phyloP scores from a whole-genome alignment of 2,797 vertebrate species.

The Halcyon chelicuti region DNA sequence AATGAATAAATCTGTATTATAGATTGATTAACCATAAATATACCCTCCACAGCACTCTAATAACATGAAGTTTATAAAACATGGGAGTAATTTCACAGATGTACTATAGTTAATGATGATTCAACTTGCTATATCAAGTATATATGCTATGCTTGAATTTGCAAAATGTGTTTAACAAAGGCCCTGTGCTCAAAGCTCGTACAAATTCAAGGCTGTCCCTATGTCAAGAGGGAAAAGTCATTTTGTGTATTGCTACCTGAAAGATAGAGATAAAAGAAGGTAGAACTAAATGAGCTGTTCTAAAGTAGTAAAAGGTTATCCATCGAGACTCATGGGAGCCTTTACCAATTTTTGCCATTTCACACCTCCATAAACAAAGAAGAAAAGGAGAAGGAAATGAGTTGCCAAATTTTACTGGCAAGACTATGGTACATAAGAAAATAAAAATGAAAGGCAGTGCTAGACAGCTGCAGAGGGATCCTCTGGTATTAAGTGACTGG shows the following conservation, averaged over 20 bases:
- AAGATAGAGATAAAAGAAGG: not conserved
- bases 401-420: not conserved
- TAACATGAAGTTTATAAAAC: not conserved
- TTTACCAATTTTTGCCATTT: not conserved
- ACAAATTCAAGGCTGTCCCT: not conserved
- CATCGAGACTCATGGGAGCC: not conserved
- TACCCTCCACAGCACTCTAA: not conserved
- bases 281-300: not conserved
- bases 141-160: not conserved
- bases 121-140: not conserved
- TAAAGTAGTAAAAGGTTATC: not conserved
- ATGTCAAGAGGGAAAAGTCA: not conserved
- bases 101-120: not conserved
- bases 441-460: not conserved
- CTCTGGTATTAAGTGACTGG: not conserved
- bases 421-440: not conserved
- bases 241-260: not conserved
- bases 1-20: constrained; percentile 37
- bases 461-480: not conserved
- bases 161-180: not conserved
- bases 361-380: not conserved
- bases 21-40: constrained; percentile 2
- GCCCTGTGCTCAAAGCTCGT: not conserved
- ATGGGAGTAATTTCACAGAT: not conserved
- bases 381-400: not conserved